These are phyloP conservation scores for Anhinga rufa DNA, from an alignment of 2,113 vertebrate genomes.

Conservation along the genomic window DNA sequence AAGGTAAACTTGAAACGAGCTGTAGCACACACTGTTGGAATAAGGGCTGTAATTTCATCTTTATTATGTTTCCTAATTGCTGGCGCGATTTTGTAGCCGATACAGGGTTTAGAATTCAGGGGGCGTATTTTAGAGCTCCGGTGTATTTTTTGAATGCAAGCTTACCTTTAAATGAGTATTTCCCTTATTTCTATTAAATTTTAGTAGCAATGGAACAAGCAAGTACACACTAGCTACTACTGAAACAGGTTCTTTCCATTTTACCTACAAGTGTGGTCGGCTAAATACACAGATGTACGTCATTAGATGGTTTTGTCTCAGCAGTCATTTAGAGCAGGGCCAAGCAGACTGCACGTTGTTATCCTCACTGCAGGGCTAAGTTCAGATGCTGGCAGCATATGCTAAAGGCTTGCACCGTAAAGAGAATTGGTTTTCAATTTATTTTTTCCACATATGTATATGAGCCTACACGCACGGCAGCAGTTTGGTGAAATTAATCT, in stretches of 20 bases:
- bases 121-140: background rate
- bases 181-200: background rate
- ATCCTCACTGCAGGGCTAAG: background rate
- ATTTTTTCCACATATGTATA: fast-evolving
- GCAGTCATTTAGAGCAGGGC: background rate
- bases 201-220: background rate
- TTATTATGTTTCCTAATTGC: background rate
- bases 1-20: background rate
- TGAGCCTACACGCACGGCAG: fast-evolving
- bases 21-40: background rate
- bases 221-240: background rate
- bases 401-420: background rate
- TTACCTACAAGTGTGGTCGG: background rate
- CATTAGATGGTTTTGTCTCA: background rate
- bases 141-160: background rate
- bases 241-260: background rate
- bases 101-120: background rate
- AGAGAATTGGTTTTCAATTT: background rate
- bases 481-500: background rate
- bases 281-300: background rate
- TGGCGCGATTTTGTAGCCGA: background rate
- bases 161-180: background rate
- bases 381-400: background rate
- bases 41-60: background rate
- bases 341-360: background rate